A percentile compares a stretch with the other conserved stretches of the same genome.
Conservation (phyloP, 2,113 vertebrate genomes). For the cattle (Bos taurus) region ARS-UCD2.0 NC_037329.1:132584501-132585000, state of each 20-base stretch:
- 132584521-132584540: background rate
- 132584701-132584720: background rate
- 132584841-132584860: rapidly evolving
- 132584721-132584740: rapidly evolving
- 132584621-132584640: background rate
- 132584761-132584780: background rate
- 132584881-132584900: no score
- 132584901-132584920: background rate
- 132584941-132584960: background rate
- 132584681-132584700: background rate
- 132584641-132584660: background rate
- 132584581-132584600: background rate
- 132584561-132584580: background rate
- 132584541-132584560: background rate
- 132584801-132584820: rapidly evolving
- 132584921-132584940: background rate
- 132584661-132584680: rapidly evolving
- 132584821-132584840: background rate
- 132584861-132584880: background rate
- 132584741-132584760: background rate
- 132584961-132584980: background rate
- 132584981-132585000: background rate
- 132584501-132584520: background rate
- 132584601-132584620: background rate
- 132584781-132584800: background rate